These are phyloP conservation scores for Balanococcus diminutus DNA, from an alignment of 2,888 invertebrate species.

Conservation along the genomic window DNA sequence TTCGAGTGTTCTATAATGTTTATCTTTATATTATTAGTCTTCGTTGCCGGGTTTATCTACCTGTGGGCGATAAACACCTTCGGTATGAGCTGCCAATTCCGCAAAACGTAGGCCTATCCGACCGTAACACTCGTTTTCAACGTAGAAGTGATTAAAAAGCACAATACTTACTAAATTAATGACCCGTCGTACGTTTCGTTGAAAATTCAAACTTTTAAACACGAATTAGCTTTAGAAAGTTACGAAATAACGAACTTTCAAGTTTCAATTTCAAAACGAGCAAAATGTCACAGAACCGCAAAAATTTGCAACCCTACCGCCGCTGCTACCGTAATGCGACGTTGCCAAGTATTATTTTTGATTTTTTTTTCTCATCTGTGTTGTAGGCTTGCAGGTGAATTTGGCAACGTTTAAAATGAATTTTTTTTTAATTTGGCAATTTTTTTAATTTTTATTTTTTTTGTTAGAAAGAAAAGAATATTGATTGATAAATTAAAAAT, in stretches of 20 bases:
- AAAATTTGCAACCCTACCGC: not conserved
- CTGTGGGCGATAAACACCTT: no score
- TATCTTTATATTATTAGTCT: not conserved
- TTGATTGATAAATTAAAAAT: no score
- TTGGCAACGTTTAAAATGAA: no score
- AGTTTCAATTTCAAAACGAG: not conserved
- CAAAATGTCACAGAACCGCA: not conserved
- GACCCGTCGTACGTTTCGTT: no score
- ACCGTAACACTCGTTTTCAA: no score
- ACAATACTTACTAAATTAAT: not conserved
- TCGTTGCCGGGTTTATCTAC: not conserved
- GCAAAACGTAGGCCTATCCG: no score
- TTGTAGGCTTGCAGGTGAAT: no score
- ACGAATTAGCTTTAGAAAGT: no score
- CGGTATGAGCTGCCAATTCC: not conserved
- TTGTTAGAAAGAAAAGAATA: no score
- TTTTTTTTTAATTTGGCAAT: no score
- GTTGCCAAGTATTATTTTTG: not conserved
- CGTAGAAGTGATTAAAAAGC: not conserved
- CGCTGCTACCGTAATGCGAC: no score
- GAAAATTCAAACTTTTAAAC: not conserved
- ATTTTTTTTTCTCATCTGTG: not conserved
- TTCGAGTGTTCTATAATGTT: not conserved
- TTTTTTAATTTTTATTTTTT: no score
- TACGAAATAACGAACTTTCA: not conserved